Conservation (phyloP, 1,140 invertebrate genomes). For the Anoplolepis gracilipes region DNA sequence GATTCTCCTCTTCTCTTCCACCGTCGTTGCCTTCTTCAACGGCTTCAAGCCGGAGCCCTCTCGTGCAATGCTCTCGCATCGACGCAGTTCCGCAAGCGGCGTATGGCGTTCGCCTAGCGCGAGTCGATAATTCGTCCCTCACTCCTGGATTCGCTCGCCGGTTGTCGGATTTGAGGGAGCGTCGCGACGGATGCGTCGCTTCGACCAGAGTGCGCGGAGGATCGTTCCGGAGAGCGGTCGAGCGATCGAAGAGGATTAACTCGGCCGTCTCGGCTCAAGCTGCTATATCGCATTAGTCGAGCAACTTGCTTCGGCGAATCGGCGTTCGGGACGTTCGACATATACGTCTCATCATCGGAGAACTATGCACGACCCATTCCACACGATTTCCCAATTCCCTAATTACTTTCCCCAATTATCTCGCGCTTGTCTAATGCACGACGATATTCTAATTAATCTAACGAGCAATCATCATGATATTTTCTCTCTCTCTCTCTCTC, state of each 20-base stretch:
- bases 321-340: background rate
- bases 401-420: background rate
- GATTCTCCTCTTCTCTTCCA: constrained; percentile 68
- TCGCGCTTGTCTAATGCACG: background rate
- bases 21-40: constrained; percentile 57
- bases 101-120: constrained; percentile 9
- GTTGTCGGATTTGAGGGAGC: constrained; percentile 41
- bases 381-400: background rate
- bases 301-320: constrained; percentile 20
- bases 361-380: background rate
- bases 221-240: background rate
- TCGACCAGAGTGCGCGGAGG: background rate
- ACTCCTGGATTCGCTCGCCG: constrained; percentile 30
- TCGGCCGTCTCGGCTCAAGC: background rate
- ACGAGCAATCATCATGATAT: background rate
- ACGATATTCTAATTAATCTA: background rate
- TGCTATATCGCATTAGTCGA: constrained; percentile 25
- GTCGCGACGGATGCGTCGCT: constrained; percentile 11
- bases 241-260: constrained; percentile 29
- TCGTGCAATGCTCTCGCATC: constrained; percentile 45
- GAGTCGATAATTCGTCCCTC: constrained; percentile 50
- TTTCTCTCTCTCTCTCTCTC: background rate
- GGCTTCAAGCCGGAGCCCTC: constrained; percentile 39
- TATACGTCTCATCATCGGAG: background rate
- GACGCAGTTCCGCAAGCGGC: constrained; percentile 42